Percentiles rank a stretch among this genome's conserved stretches.
These are phyloP conservation scores for Drosophila jambulina DNA, from an alignment of 1,140 invertebrate species.

Conservation along the genomic window DNA sequence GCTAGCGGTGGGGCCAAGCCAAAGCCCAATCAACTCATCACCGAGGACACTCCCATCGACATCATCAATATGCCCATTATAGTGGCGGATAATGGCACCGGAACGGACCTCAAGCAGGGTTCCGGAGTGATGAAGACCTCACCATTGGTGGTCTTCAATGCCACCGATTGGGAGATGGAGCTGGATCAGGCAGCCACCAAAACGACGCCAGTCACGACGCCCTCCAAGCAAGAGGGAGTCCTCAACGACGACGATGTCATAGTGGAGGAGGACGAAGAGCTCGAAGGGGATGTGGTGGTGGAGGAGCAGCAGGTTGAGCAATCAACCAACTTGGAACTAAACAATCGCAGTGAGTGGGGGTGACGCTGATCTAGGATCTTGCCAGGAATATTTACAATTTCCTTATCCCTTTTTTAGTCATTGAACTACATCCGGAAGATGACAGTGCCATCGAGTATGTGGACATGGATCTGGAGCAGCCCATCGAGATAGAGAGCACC, in stretches of 20 bases:
- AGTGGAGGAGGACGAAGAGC: constrained; percentile 60
- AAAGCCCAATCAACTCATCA: constrained; percentile 84
- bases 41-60: constrained; percentile 86
- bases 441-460: constrained; percentile 81
- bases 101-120: constrained; percentile 33
- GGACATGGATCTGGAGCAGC: constrained; percentile 77
- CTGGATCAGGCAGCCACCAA: constrained; percentile 86
- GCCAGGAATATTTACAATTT: not conserved
- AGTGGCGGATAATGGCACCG: constrained; percentile 69
- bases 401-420: constrained; percentile 47
- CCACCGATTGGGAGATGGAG: constrained; percentile 87
- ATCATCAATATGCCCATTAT: constrained; percentile 83
- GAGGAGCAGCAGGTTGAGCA: constrained; percentile 18
- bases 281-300: constrained; percentile 31
- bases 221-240: constrained; percentile 36
- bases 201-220: constrained; percentile 54
- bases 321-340: constrained; percentile 36
- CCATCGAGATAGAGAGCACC: constrained; percentile 72
- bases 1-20: constrained; percentile 24
- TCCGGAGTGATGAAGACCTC: constrained; percentile 32
- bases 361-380: not conserved
- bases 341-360: constrained; percentile 60
- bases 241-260: constrained; percentile 76
- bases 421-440: constrained; percentile 74
- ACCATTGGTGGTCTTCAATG: constrained; percentile 76